Conservation (phyloP, 2,113 vertebrate genomes). For the Lontra canadensis region DNA sequence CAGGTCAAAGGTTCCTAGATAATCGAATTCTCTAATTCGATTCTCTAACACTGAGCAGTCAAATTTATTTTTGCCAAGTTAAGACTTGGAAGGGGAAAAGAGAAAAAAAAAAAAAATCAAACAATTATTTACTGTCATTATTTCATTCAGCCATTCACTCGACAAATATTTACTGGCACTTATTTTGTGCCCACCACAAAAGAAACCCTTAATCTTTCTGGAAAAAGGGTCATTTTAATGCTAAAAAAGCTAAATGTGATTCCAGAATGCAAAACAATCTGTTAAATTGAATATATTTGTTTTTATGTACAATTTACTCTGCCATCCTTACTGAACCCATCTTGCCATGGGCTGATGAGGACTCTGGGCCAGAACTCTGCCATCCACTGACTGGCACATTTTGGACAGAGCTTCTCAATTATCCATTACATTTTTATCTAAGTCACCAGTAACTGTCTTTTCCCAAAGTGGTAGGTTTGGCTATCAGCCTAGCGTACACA, state of each 20-base stretch:
- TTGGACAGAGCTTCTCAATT: neutral
- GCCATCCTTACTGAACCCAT: neutral
- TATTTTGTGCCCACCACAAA: neutral
- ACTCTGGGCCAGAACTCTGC: neutral
- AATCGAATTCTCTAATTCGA: neutral
- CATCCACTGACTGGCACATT: neutral
- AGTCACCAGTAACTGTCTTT: neutral
- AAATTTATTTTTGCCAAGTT: neutral
- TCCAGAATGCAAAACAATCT: neutral
- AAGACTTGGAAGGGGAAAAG: neutral
- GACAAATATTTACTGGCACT: neutral
- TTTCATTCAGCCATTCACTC: neutral
- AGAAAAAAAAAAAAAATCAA: neutral
- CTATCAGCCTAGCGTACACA: neutral
- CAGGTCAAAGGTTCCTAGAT: neutral
- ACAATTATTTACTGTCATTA: neutral
- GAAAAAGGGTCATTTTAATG: neutral
- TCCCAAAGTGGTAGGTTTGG: neutral
- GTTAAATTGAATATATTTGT: neutral
- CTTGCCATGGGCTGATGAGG: neutral
- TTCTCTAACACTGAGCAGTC: neutral
- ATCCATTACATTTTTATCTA: neutral
- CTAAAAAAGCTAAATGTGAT: neutral
- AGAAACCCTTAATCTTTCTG: neutral
- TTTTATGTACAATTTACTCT: neutral